These are phyloP conservation scores for Diabrotica undecimpunctata DNA, from an alignment of 1,140 invertebrate genomes.

Conservation along the genomic window DNA sequence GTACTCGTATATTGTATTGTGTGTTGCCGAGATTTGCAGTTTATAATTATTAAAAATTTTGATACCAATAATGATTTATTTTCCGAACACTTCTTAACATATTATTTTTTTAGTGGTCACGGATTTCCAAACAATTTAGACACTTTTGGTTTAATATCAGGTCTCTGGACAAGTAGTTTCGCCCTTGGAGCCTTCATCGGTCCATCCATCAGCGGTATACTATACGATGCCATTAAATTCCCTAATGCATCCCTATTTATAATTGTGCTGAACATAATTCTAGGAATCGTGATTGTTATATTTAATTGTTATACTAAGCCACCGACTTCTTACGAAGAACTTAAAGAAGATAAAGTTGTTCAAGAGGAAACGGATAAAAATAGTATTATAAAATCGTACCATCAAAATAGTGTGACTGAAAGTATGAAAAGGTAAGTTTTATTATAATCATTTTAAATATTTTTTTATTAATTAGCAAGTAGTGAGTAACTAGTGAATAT, in stretches of 20 bases:
- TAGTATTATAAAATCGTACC: conserved; percentile 9
- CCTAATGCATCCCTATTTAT: conserved; percentile 68
- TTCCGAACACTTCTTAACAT: too few relatives aligned
- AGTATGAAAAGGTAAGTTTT: conserved; percentile 37
- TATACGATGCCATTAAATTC: conserved; percentile 73
- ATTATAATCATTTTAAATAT: not conserved
- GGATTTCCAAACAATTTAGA: conserved; percentile 77
- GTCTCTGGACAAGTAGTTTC: conserved; percentile 81
- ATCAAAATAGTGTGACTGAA: conserved; percentile 35
- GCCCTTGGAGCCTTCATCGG: conserved; percentile 83
- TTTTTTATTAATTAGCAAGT: too few relatives aligned
- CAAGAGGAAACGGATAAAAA: conserved; percentile 23
- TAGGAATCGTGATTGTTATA: conserved; percentile 47
- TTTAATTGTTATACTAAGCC: conserved; percentile 32
- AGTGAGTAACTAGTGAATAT: too few relatives aligned
- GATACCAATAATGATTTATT: too few relatives aligned
- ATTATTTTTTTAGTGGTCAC: conserved; percentile 51
- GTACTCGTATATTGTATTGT: too few relatives aligned
- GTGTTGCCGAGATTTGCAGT: too few relatives aligned
- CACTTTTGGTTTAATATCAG: conserved; percentile 80
- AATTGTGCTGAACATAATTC: conserved; percentile 60
- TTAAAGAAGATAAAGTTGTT: conserved; percentile 41
- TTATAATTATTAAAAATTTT: too few relatives aligned
- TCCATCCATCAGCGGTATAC: conserved; percentile 70
- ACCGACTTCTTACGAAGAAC: conserved; percentile 35